Base-by-base conservation (phyloP, 37 sponge, comb jelly and placozoan genomes). In the Halichondria panicea region DNA sequence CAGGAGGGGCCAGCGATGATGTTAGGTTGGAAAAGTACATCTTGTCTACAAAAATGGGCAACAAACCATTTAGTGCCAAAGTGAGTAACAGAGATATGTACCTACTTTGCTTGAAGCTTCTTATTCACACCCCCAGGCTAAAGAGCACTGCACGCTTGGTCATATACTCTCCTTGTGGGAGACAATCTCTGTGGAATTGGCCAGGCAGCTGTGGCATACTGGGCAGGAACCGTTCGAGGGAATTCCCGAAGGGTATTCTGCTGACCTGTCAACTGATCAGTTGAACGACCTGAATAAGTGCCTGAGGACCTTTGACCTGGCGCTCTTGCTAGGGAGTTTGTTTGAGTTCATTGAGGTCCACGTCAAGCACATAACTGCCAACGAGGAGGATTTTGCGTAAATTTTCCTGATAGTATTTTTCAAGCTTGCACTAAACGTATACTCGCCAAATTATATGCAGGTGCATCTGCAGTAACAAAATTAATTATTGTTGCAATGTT, bases 121-220 rank as follows among this genome's bases (percentile, higher is more conserved):
- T n/a, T 58, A 0, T 0, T 74, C 21, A n/a, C 39, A 21, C 38
- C 41, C 45, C 44, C 38, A 85, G 86, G 80, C 68, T 48, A 39
- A 41, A 43, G 59, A 65, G 38, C 21, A 79, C 36, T 89, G 77
- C 38, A 73, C 32, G 18, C 76, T 89, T 7, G 34, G 48, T 19
- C 80, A 89, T 45, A 60, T 84, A 36, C 43, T 89, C 11, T 89
- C 89, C 19, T 74, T 89, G 1, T 89, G 89, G 89, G 80, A 84
- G 38, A 75, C 81, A 21, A 37, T 89, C 4, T 78, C 89, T 55
- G 74, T 89, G 15, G 76, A 83, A 40, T 42, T 80, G 18, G 75
- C 80, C 0, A 56, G 66, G 40, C 55, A 37, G 37, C 56, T 78
- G 8, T 35, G 72, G 19, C 70, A 84, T 27, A 73, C 44, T 38